Percentiles rank a stretch among this genome's conserved stretches.
These are phyloP conservation scores for Eurystomus glaucurus DNA, from an alignment of 2,797 vertebrate species.

Conservation along the genomic window DNA sequence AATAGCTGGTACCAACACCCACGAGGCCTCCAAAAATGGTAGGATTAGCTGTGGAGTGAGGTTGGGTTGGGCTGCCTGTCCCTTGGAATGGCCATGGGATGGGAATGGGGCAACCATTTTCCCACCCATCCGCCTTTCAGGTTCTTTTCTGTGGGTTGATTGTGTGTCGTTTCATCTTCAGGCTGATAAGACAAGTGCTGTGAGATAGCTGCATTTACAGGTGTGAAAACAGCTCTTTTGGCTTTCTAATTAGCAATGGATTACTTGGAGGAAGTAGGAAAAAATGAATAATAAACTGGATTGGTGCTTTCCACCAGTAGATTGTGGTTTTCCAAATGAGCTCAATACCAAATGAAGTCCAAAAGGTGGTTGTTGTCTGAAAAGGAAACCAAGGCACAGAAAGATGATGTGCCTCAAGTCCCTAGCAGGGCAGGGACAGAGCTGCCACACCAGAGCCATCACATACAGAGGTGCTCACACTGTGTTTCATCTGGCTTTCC, in stretches of 20 bases:
- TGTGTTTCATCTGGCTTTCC: background rate
- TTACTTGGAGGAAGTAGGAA: background rate
- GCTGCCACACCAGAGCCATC: background rate
- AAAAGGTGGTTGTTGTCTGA: background rate
- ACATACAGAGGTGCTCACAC: accelerated
- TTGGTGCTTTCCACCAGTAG: background rate
- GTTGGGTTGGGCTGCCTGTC: background rate
- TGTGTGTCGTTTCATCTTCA: accelerated
- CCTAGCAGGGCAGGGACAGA: background rate
- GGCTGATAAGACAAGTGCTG: background rate
- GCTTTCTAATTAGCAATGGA: background rate
- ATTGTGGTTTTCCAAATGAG: background rate
- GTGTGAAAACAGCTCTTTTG: background rate
- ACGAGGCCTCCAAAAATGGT: accelerated
- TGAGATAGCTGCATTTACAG: background rate
- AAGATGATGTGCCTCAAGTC: background rate
- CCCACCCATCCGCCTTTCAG: background rate
- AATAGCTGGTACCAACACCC: background rate
- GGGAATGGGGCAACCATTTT: background rate
- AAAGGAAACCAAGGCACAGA: background rate
- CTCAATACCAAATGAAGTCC: background rate
- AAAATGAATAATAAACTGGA: accelerated
- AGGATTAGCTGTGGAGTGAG: background rate
- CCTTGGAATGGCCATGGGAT: background rate
- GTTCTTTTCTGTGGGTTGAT: background rate